Conservation (phyloP, 1,140 invertebrate species). For the Drosophila neocordata region DNA sequence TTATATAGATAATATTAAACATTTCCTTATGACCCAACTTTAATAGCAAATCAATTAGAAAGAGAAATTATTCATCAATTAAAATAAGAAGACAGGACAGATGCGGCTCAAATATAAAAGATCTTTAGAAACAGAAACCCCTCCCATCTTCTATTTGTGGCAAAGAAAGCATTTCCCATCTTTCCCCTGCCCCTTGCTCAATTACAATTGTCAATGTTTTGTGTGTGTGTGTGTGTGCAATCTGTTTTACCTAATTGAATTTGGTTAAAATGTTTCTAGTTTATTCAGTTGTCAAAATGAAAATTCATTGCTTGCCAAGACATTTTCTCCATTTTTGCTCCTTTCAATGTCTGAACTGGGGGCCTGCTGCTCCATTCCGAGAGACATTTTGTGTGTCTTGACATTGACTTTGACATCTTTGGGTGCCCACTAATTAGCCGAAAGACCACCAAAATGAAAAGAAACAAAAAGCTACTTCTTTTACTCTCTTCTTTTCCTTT, state of each 20-base stretch:
- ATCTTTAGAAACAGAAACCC: too few species aligned
- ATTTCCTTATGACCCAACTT: too few species aligned
- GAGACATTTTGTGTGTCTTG: background rate
- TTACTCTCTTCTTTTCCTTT: background rate
- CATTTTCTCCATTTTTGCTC: background rate
- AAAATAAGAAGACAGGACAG: too few species aligned
- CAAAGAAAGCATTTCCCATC: too few species aligned
- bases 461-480: too few species aligned
- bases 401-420: constrained; percentile 16
- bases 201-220: constrained; percentile 6
- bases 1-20: too few species aligned
- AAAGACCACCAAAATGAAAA: constrained; percentile 17
- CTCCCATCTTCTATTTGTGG: too few species aligned
- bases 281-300: constrained; percentile 10
- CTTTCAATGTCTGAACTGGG: background rate
- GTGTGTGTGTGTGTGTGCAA: background rate
- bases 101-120: too few species aligned
- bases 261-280: background rate
- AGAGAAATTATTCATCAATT: too few species aligned
- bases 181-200: too few species aligned
- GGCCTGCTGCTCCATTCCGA: too few species aligned
- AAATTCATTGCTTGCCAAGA: background rate
- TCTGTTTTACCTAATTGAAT: constrained; percentile 3
- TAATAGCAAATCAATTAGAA: too few species aligned
- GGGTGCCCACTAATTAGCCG: constrained; percentile 7